phyloP scores from a whole-genome alignment of 1,140 invertebrate species.

The Helicoverpa zea region DNA sequence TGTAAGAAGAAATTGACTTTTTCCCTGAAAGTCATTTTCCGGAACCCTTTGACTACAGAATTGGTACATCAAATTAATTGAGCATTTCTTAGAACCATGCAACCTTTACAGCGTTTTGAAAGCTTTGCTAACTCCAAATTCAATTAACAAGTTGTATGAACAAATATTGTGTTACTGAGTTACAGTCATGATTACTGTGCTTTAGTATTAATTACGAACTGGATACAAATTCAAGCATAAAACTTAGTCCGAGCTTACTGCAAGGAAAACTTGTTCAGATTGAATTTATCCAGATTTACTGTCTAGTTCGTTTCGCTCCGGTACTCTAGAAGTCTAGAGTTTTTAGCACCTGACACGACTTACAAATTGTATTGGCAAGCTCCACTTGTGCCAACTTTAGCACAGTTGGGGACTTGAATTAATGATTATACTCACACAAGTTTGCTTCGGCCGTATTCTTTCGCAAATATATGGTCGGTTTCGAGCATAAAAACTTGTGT shows the following conservation, averaged over 20 bases:
- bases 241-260: conserved; percentile 54
- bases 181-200: conserved; percentile 38
- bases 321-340: conserved; percentile 58
- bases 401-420: conserved; percentile 56
- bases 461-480: conserved; percentile 23
- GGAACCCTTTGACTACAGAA: too few relatives aligned
- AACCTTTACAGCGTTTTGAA: not conserved
- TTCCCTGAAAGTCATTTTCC: too few relatives aligned
- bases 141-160: conserved; percentile 39
- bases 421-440: conserved; percentile 53
- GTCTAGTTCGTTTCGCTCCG: conserved; percentile 67
- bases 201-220: conserved; percentile 56
- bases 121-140: conserved; percentile 16
- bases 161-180: conserved; percentile 31
- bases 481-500: conserved; percentile 21
- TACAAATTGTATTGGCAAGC: conserved; percentile 72
- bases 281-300: conserved; percentile 78
- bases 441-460: conserved; percentile 26
- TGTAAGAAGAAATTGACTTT: too few relatives aligned
- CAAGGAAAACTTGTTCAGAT: conserved; percentile 69
- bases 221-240: conserved; percentile 55
- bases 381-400: conserved; percentile 50
- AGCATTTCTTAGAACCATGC: not conserved
- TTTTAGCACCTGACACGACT: conserved; percentile 81
- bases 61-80: not conserved